Evolutionary conservation across 2,888 invertebrate species (phyloP).

Genomic region (Oithona nana): DNA sequence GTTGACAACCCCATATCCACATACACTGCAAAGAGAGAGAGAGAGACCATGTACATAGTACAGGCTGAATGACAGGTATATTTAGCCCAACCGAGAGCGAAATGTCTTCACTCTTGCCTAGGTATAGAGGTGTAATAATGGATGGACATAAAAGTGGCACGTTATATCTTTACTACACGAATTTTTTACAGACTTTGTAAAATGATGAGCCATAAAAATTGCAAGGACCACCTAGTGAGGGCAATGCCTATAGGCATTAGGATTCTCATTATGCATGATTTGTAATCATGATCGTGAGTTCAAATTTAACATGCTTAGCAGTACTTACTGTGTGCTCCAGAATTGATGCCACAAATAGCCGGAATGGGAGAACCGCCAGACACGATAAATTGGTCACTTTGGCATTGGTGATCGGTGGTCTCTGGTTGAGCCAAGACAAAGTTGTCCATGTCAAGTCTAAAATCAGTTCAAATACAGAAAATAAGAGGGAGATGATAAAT

Average conservation of each 20-base stretch:
- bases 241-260: neutral
- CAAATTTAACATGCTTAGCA: neutral
- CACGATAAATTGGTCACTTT: constrained; percentile 64
- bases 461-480: constrained; percentile 19
- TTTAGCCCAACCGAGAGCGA: too few species aligned
- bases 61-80: too few species aligned
- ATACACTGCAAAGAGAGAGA: constrained; percentile 43
- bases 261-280: neutral
- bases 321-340: constrained; percentile 53
- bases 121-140: neutral
- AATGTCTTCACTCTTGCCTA: neutral
- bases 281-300: neutral
- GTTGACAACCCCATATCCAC: constrained; percentile 54
- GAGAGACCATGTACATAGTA: too few species aligned
- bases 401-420: constrained; percentile 51
- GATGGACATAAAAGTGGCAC: too few species aligned
- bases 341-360: constrained; percentile 57
- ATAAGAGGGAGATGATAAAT: neutral
- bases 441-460: constrained; percentile 54
- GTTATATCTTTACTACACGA: too few species aligned
- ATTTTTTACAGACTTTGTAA: neutral
- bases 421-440: constrained; percentile 59
- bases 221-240: neutral
- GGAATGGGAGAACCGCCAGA: constrained; percentile 52
- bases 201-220: neutral